Evolutionary conservation across 2,113 vertebrate genomes (phyloP).

Genomic region (Burhinus oedicnemus): DNA sequence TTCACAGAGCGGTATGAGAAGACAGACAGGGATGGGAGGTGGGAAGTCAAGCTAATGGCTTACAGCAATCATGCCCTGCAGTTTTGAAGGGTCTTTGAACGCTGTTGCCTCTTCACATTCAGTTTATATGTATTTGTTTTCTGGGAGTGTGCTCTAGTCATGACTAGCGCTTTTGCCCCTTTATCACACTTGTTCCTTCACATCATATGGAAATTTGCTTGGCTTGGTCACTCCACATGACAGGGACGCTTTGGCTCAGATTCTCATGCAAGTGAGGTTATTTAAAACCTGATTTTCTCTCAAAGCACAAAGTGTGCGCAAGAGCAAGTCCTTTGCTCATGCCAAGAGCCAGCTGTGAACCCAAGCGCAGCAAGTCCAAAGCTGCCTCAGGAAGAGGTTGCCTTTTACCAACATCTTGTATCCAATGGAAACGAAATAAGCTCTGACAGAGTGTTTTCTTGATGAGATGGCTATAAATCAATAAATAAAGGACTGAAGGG

Average conservation of each 20-base stretch:
- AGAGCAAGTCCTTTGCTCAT: background rate
- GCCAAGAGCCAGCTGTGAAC: background rate
- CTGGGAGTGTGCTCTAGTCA: background rate
- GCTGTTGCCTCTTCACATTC: background rate
- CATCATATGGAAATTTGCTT: background rate
- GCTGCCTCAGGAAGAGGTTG: background rate
- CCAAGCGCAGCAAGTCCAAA: background rate
- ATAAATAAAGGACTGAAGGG: conserved; percentile 2
- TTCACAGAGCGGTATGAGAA: background rate
- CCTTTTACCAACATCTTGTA: background rate
- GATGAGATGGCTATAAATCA: background rate
- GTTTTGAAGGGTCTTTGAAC: background rate
- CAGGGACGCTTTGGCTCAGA: background rate
- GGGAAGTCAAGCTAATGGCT: background rate
- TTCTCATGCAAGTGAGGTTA: background rate
- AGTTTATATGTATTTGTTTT: background rate
- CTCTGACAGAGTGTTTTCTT: background rate
- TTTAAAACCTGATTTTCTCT: background rate
- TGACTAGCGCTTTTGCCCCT: background rate
- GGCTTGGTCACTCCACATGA: background rate
- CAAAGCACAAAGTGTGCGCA: rapidly evolving
- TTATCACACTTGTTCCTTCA: background rate
- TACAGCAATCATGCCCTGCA: background rate
- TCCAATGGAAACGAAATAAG: background rate
- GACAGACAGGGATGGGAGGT: background rate